Evolutionary conservation across 2,888 invertebrate genomes (phyloP).

Genomic region (Bombyx huttoni): DNA sequence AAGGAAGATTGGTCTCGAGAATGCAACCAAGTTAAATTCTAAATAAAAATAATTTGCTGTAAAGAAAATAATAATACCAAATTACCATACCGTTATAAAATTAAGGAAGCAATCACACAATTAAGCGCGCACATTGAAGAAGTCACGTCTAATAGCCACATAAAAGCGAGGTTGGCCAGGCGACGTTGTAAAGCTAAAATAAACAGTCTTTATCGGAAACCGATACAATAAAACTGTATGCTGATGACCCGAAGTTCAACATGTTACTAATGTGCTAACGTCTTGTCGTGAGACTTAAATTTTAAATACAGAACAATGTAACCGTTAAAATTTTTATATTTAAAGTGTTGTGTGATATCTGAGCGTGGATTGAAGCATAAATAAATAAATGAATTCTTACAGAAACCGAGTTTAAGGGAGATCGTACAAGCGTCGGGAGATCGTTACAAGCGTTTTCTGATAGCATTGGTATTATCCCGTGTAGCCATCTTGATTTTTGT

Average conservation of each 20-base stretch:
- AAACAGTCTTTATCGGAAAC: conserved; percentile 35
- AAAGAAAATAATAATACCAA: background rate
- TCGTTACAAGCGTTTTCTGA: too few species aligned
- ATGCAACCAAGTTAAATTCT: too few species aligned
- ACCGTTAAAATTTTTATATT: too few species aligned
- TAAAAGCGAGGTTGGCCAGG: conserved; percentile 12
- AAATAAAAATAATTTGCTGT: too few species aligned
- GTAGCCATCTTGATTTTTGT: too few species aligned
- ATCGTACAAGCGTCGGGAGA: too few species aligned
- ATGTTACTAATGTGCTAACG: background rate
- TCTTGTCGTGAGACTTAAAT: background rate
- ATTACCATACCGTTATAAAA: conserved; percentile 2
- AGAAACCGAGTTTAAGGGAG: too few species aligned
- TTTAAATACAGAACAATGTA: background rate
- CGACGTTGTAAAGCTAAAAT: conserved; percentile 18
- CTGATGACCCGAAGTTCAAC: conserved; percentile 17
- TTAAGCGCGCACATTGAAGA: background rate
- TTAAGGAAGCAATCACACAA: background rate
- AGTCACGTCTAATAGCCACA: background rate
- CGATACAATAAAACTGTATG: conserved; percentile 26
- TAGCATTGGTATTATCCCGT: too few species aligned
- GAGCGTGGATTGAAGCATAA: too few species aligned
- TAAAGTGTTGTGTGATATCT: too few species aligned
- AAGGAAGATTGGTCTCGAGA: too few species aligned
- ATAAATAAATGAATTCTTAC: too few species aligned